Evolutionary conservation across 2,113 vertebrate genomes (phyloP).

Genomic region (Dasyprocta punctata): DNA sequence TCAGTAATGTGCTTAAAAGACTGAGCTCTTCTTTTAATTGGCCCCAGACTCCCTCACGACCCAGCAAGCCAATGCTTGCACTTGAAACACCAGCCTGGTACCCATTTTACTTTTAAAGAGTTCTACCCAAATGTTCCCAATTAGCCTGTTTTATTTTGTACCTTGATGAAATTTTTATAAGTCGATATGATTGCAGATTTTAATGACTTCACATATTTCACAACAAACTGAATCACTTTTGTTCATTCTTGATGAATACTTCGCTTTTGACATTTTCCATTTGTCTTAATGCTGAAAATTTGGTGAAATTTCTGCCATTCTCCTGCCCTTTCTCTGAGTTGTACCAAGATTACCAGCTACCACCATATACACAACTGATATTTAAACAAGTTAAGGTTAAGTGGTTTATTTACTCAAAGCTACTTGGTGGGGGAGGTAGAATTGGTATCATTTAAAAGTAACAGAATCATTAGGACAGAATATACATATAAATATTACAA

Average conservation of each 20-base stretch:
- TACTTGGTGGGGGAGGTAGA: background rate
- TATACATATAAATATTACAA: background rate
- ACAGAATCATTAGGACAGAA: background rate
- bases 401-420: background rate
- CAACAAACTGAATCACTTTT: background rate
- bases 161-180: background rate
- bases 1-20: background rate
- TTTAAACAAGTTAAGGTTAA: background rate
- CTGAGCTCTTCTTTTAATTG: background rate
- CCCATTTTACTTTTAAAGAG: background rate
- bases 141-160: background rate
- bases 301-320: background rate
- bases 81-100: background rate
- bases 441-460: background rate
- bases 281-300: slow-evolving; percentile 8
- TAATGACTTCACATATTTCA: background rate
- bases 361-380: background rate
- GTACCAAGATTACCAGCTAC: background rate
- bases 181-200: background rate
- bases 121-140: background rate
- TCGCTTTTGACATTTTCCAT: background rate
- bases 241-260: background rate
- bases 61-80: background rate
- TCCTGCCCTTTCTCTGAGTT: background rate
- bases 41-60: background rate